Percentiles rank a stretch among this genome's conserved stretches.
phyloP scores from a whole-genome alignment of 2,888 invertebrate genomes.

The Mimachlamys varia region DNA sequence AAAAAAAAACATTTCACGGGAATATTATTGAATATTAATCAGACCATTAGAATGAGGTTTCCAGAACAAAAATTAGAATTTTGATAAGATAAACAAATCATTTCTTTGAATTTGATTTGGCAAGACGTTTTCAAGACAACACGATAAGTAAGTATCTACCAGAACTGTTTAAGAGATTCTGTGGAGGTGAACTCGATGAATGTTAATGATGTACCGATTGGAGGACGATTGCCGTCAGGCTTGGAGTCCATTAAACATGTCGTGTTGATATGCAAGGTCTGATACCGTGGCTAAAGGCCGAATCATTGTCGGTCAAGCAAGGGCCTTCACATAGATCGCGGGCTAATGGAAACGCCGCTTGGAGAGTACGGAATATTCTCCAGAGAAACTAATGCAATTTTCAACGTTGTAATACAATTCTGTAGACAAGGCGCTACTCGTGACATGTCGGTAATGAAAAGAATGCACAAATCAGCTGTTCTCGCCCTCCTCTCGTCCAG shows the following conservation, averaged over 20 bases:
- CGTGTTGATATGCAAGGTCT: not conserved
- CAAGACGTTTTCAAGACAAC: not conserved
- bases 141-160: not conserved
- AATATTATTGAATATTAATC: too few species aligned
- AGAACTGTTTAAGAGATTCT: not conserved
- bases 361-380: constrained; percentile 43
- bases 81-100: too few species aligned
- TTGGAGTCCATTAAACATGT: not conserved
- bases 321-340: not conserved
- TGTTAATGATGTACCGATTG: not conserved
- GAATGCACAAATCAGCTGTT: constrained; percentile 38
- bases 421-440: constrained; percentile 41
- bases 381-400: constrained; percentile 44
- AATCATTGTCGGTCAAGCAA: constrained; percentile 7
- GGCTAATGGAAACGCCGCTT: constrained; percentile 34
- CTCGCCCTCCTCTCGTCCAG: constrained; percentile 28
- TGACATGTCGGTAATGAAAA: constrained; percentile 39
- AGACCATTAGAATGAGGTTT: too few species aligned
- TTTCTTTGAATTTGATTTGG: too few species aligned
- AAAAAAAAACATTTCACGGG: too few species aligned
- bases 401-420: constrained; percentile 42
- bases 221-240: not conserved
- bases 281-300: constrained; percentile 36
- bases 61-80: too few species aligned
- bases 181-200: not conserved